A percentile compares a stretch with the other conserved stretches of the same genome.
phyloP scores from a whole-genome alignment of 2,888 invertebrate genomes.

The Pegoplata infirma region DNA sequence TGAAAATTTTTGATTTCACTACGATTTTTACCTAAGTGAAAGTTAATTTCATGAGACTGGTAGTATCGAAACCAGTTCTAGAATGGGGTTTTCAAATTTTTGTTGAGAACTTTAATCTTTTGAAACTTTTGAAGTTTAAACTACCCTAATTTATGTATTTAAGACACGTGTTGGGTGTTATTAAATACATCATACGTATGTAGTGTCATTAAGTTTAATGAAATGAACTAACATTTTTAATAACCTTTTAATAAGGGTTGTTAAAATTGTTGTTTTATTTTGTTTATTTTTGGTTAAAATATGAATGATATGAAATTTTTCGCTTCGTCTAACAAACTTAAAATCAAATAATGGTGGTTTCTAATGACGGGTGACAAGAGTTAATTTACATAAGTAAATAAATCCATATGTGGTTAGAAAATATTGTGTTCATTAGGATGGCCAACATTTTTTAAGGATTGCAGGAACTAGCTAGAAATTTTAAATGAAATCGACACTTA shows the following conservation, averaged over 20 bases:
- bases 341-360: conserved; percentile 29
- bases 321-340: background rate
- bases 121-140: too few relatives aligned
- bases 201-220: background rate
- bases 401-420: conserved; percentile 22
- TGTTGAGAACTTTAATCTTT: too few relatives aligned
- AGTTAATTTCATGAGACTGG: too few relatives aligned
- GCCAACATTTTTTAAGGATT: too few relatives aligned
- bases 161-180: conserved; percentile 15
- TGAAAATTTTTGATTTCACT: too few relatives aligned
- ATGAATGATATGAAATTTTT: background rate
- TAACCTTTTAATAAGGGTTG: conserved; percentile 41
- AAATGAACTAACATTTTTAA: conserved; percentile 23
- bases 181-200: background rate
- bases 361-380: conserved; percentile 33
- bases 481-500: too few relatives aligned
- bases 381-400: conserved; percentile 48
- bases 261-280: background rate
- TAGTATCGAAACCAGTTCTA: too few relatives aligned
- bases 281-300: background rate
- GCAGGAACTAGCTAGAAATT: too few relatives aligned
- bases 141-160: conserved; percentile 2
- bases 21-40: too few relatives aligned
- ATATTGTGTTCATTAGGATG: too few relatives aligned
- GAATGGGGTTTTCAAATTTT: too few relatives aligned